Percentiles rank a stretch among this genome's conserved stretches.
phyloP scores from a whole-genome alignment of 1,140 invertebrate genomes.

The Arion vulgaris region DNA sequence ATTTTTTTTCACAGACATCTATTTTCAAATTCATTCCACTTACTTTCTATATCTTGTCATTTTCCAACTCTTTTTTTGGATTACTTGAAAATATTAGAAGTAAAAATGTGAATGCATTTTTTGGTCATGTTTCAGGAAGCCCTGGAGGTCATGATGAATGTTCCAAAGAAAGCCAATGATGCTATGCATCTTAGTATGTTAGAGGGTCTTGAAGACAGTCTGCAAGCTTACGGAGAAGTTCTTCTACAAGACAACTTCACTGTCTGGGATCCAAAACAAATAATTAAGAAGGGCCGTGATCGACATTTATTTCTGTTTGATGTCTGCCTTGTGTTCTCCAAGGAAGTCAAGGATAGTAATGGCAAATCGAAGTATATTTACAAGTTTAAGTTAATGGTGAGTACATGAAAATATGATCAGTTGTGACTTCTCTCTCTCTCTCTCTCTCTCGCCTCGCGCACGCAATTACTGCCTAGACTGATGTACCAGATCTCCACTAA shows the following conservation, averaged over 20 bases:
- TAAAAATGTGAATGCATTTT: too few relatives aligned
- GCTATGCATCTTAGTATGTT: slow-evolving; percentile 97
- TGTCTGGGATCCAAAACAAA: slow-evolving; percentile 97
- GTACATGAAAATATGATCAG: slow-evolving; percentile 43
- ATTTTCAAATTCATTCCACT: too few relatives aligned
- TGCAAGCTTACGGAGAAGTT: slow-evolving; percentile 73
- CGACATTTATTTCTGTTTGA: slow-evolving; percentile 98
- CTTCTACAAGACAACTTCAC: slow-evolving; percentile 87
- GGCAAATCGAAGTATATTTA: slow-evolving; percentile 95
- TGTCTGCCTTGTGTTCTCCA: slow-evolving; percentile 94
- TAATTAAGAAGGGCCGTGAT: slow-evolving; percentile 96
- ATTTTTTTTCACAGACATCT: too few relatives aligned
- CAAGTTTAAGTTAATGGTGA: slow-evolving; percentile 95
- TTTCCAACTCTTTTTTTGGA: too few relatives aligned
- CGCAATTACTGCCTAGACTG: too few relatives aligned
- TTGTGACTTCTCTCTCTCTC: too few relatives aligned
- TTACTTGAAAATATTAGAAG: too few relatives aligned
- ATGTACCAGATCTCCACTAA: too few relatives aligned
- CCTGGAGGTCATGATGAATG: slow-evolving; percentile 97
- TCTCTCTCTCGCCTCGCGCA: too few relatives aligned
- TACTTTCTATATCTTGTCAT: too few relatives aligned
- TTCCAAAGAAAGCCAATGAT: slow-evolving; percentile 99
- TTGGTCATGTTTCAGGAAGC: slow-evolving; percentile 62
- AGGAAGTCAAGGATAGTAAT: slow-evolving; percentile 96
- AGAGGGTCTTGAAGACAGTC: slow-evolving; percentile 91